Evolutionary conservation across 2,888 invertebrate genomes (phyloP).

Genomic region (Synanthedon vespiformis): DNA sequence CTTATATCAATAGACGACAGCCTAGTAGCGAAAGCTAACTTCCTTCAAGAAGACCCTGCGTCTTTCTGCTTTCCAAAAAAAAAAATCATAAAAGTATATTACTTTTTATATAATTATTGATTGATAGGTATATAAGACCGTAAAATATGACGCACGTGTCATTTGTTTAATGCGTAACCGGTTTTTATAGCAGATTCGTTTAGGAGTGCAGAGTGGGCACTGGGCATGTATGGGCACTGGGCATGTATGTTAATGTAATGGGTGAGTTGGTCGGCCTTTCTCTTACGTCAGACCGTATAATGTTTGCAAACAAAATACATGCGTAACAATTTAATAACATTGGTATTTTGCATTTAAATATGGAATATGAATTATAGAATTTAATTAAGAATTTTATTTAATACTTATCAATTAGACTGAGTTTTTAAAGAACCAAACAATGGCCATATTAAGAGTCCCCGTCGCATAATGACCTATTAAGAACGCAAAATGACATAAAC

Average conservation of each 20-base stretch:
- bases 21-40: too few relatives aligned
- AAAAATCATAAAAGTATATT: too few relatives aligned
- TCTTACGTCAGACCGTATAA: slow-evolving; percentile 4
- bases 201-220: background rate
- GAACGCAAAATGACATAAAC: too few relatives aligned
- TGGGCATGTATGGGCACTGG: background rate
- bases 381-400: background rate
- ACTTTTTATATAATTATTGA: too few relatives aligned
- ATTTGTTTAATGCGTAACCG: too few relatives aligned
- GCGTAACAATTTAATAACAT: background rate
- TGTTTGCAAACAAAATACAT: slow-evolving; percentile 1
- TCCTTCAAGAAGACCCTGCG: too few relatives aligned
- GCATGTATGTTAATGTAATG: background rate
- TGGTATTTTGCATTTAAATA: background rate
- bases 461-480: too few relatives aligned
- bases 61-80: too few relatives aligned
- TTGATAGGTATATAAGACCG: too few relatives aligned
- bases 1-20: too few relatives aligned
- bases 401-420: too few relatives aligned
- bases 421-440: background rate
- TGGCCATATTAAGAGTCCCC: background rate
- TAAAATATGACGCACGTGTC: too few relatives aligned
- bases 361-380: background rate
- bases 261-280: background rate
- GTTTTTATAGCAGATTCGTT: background rate